Evolutionary conservation across 2,113 vertebrate genomes (phyloP), one percentile per base, ranked within the genome.

Genomic region (Centropus unirufus): DNA sequence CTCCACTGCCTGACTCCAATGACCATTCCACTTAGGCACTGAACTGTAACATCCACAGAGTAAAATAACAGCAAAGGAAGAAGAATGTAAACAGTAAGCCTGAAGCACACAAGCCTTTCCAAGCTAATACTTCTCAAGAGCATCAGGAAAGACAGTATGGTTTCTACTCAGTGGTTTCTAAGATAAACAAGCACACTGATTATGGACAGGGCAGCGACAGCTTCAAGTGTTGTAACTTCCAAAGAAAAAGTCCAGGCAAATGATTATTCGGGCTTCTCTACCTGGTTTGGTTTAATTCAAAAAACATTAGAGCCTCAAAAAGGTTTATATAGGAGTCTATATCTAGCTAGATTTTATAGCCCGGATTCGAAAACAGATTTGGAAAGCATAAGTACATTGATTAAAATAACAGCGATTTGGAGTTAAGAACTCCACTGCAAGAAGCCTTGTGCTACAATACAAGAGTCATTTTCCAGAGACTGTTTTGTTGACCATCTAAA

Each of bases 321-420:
- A 18, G 10, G 34, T 40, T 54, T 72, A 49, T 84, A 63, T 76
- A 75, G 8, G 17, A 80, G 32, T 54, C 74, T 68, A 8, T 57
- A 72, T 42, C 75, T 49, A 82, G 39, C 40, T 86, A 67, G 29
- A 76, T 39, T 84, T 91, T 70, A 75, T 75, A 89, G 74, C 73
- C 73, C 87, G 69, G 46, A 84, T 84, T 46, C 73, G 78, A 91
- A 94, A 93, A 78, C 14, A 75, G 12, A 83, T 81, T 17, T 77
- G 85, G 81, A 85, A 93, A 96, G 83, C 70, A 90, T 69, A 96
- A 80, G 39, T 14, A 29, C 0, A 1, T 30, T 83, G 83, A 94
- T 89, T 83, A 92, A 91, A 91, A 68, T 67, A 97, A 88, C 90
- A 91, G 74, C 34, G 59, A 87, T 70, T 54, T 75, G 58, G 39